Evolutionary conservation across 2,797 vertebrate species (phyloP), one percentile per base, ranked within the genome.

Genomic region (Myripristis murdjan): DNA sequence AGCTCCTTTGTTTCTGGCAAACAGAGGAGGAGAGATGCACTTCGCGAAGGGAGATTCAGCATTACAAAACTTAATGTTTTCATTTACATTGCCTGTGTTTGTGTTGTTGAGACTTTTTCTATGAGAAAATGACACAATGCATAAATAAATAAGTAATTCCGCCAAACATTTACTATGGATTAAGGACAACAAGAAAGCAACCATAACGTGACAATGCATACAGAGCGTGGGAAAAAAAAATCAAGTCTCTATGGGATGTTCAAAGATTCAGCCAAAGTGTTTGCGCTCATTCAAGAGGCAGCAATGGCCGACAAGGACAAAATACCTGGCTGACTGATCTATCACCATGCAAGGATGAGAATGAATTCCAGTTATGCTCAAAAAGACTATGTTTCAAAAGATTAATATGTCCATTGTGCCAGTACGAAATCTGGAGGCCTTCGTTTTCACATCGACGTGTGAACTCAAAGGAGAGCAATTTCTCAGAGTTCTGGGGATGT

Each of bases 41-140:
- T 93, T 94, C 94, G 93, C 91, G 80, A 83, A 84, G 55, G 64
- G 46, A 87, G 76, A 58, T 68, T 75, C 82, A 67, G 72, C 85
- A 78, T 87, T 93, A 94, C 92, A 74, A 91, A n/a, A 94, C 90
- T 94, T 91, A 94, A 91, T 95, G 92, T 95, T 96, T 96, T 96
- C 92, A 95, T 96, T 96, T 95, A 94, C 92, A 96, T 96, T 96
- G 95, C 95, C 94, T 95, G 96, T 97, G 96, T 97, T 96, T 96
- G 95, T 96, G 96, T 96, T 95, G 94, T 95, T 95, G 95, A 95
- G 94, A 97, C 89, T 89, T 95, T 95, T 96, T 90, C 62, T 79
- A 79, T 64, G 61, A 85, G 80, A 92, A 96, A 95, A 91, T 79
- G 68, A 84, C 87, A 91, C 87, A 79, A 69, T 75, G 84, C 82